phyloP scores from a whole-genome alignment of 2,888 invertebrate species.

The Aphidoletes aphidimyza region DNA sequence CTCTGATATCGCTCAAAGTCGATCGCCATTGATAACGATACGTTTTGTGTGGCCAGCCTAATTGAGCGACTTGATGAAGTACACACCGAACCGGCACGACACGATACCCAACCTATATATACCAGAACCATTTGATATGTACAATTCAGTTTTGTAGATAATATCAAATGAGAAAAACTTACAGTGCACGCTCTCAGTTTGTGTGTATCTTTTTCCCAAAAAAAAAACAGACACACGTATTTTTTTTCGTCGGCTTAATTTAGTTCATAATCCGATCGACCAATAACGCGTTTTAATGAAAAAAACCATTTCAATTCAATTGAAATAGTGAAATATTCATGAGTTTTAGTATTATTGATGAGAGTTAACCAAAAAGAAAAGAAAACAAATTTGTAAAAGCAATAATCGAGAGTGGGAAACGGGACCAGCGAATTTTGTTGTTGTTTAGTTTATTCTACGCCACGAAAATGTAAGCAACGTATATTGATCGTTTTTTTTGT shows the following conservation, averaged over 20 bases:
- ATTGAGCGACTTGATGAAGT: constrained; percentile 26
- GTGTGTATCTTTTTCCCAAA: constrained; percentile 4
- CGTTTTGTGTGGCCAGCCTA: not conserved
- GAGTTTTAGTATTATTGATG: too few species aligned
- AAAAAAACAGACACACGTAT: not conserved
- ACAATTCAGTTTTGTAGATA: constrained; percentile 54
- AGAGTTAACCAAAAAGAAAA: not conserved
- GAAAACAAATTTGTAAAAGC: too few species aligned
- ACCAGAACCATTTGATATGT: constrained; percentile 53
- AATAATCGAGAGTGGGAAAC: too few species aligned
- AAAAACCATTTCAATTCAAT: too few species aligned
- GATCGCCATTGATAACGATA: not conserved
- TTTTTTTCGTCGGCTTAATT: not conserved
- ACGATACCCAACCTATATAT: constrained; percentile 54
- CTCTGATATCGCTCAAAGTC: not conserved
- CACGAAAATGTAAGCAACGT: not conserved
- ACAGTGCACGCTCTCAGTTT: constrained; percentile 49
- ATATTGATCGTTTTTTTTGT: not conserved
- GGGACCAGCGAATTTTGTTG: not conserved
- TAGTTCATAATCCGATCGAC: not conserved
- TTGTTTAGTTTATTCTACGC: not conserved
- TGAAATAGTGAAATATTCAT: too few species aligned
- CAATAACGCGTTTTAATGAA: too few species aligned
- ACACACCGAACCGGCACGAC: constrained; percentile 52
- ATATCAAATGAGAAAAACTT: constrained; percentile 54